Evolutionary conservation across 1,140 invertebrate species (phyloP).

Genomic region (Cherax quadricarinatus): DNA sequence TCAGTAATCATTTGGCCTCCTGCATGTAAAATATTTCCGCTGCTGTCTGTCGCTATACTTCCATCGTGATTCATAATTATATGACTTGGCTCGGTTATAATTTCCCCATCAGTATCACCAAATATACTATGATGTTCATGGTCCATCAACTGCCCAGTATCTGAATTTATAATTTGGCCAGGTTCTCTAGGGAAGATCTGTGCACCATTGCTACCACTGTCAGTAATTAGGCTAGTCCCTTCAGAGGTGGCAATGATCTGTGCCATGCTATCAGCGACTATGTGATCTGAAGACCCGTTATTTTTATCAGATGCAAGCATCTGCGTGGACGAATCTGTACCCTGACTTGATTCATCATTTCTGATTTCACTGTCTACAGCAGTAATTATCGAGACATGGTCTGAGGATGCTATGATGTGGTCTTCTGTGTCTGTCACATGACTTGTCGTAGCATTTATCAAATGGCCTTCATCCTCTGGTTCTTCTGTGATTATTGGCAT

Average conservation of each 20-base stretch:
- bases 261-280: slow-evolving; percentile 33
- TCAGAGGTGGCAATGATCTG: slow-evolving; percentile 39
- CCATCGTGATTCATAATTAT: slow-evolving; percentile 53
- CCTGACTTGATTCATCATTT: background rate
- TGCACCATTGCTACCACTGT: background rate
- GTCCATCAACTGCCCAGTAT: slow-evolving; percentile 26
- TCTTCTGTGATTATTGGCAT: slow-evolving; percentile 61
- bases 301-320: slow-evolving; percentile 1
- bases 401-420: background rate
- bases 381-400: slow-evolving; percentile 4
- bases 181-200: slow-evolving; percentile 44
- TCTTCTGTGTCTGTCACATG: background rate
- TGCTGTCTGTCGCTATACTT: background rate
- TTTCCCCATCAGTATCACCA: slow-evolving; percentile 20
- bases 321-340: background rate
- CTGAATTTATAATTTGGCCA: slow-evolving; percentile 38
- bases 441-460: slow-evolving; percentile 12
- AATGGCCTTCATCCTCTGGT: slow-evolving; percentile 17
- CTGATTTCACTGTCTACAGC: background rate
- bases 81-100: slow-evolving; percentile 47
- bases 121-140: slow-evolving; percentile 31
- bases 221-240: slow-evolving; percentile 16
- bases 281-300: background rate
- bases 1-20: slow-evolving; percentile 25
- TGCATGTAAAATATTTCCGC: slow-evolving; percentile 31